Base-by-base conservation (phyloP, 30 jellyfish, hydroid and myxozoan species). In the Cassiopea xamachana region DNA sequence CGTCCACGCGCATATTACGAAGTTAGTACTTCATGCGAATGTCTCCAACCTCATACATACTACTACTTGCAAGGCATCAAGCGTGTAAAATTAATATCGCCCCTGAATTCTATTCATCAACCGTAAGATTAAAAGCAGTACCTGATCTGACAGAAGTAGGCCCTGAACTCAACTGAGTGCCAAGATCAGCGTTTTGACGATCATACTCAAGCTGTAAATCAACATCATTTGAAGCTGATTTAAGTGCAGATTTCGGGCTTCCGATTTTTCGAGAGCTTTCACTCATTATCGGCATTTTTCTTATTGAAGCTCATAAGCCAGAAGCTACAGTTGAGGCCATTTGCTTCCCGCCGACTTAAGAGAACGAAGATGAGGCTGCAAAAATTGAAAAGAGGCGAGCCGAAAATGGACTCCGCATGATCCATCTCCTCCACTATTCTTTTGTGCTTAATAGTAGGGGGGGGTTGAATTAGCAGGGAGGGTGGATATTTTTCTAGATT, bases 171-270 rank as follows among this genome's bases (percentile, higher is more conserved):
- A 94, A 71, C 87, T 91, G 98, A 43, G 86, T 86, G n/a, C 91
- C 98, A 44, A 94, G 94, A 71, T 79, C 88, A 0, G 96, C 91
- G 48, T 59, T 75, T 60, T 90, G 91, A 6, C 90, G 89, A 73
- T 94, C 98, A 27, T 18, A 16, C 70, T 79, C 67, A 17, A 94
- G 71, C 50, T 87, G 97, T 6, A 47, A 14, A 60, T 94, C 98
- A 59, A 94, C 97, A 55, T 94, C 97, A 78, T 86, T 87, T 48
- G 94, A 79, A 17, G 97, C 98, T 12, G 88, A 18, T 16, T 80
- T 87, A 19, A 94, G 78, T 12, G 79, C 39, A 8, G 87, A 61
- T 14, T 47, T 64, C 18, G 86, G 73, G 55, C 81, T 67, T 59
- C 86, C 79, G 18, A 87, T 18, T 16, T 75, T 64, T 16, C 69